These are phyloP conservation scores for Stichopus chloronotus DNA, from an alignment of 35 echinoderm and acorn worm genomes.

Conservation along the genomic window DNA sequence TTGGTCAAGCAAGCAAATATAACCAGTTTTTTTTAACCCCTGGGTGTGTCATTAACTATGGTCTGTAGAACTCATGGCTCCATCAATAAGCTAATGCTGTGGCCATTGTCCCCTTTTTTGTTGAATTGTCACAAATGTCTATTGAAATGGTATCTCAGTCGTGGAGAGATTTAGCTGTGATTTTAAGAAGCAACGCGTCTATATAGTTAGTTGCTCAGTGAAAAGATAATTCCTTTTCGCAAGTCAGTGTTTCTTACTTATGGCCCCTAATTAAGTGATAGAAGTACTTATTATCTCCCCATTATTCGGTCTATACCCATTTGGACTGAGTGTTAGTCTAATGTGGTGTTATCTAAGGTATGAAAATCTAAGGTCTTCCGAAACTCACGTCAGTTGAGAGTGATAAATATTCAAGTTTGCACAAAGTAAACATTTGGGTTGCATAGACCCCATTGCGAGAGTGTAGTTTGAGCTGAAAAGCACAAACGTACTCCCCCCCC, in stretches of 20 bases:
- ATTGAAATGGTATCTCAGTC: neutral
- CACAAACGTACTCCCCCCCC: no score
- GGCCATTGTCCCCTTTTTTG: neutral
- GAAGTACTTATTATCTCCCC: neutral
- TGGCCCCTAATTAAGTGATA: constrained; percentile 8
- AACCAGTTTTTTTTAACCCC: neutral
- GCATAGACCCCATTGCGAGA: neutral
- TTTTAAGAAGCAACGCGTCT: constrained; percentile 9
- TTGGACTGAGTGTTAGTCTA: neutral
- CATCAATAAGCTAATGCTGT: neutral
- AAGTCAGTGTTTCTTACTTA: neutral
- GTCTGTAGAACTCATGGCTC: neutral
- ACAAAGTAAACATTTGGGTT: neutral
- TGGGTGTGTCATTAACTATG: neutral
- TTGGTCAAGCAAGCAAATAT: neutral
- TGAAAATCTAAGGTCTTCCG: neutral
- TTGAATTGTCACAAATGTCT: neutral
- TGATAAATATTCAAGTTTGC: neutral
- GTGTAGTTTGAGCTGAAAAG: neutral
- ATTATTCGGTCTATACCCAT: neutral
- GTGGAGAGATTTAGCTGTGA: neutral
- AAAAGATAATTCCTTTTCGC: neutral
- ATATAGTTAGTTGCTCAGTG: neutral
- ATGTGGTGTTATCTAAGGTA: neutral
- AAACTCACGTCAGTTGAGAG: neutral